Percentiles rank a stretch among this genome's conserved stretches.
These are phyloP conservation scores for Euproctis similis DNA, from an alignment of 2,888 invertebrate species.

Conservation along the genomic window DNA sequence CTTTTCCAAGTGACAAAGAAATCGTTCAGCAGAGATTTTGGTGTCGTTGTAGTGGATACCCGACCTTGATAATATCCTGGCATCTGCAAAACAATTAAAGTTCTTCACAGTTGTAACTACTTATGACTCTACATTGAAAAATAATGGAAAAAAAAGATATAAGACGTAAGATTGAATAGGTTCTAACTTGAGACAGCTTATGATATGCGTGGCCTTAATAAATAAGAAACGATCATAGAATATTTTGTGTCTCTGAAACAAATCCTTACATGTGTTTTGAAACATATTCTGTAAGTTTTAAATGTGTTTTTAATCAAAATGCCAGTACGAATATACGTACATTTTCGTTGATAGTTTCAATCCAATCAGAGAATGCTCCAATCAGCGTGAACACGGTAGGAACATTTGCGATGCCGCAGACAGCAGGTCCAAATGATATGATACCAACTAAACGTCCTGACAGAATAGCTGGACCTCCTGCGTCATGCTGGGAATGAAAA, in stretches of 20 bases:
- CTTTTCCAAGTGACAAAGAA: constrained; percentile 20
- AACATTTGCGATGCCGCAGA: constrained; percentile 54
- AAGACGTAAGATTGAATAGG: too few species aligned
- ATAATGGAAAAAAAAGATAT: too few species aligned
- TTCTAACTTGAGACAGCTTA: too few species aligned
- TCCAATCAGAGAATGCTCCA: constrained; percentile 59
- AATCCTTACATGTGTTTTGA: not conserved
- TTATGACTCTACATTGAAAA: too few species aligned
- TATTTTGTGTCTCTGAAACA: not conserved
- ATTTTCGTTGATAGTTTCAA: constrained; percentile 50
- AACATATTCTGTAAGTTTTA: too few species aligned
- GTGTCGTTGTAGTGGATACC: constrained; percentile 32
- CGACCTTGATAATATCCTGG: constrained; percentile 38
- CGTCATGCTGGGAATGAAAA: constrained; percentile 59
- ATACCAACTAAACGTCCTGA: constrained; percentile 52
- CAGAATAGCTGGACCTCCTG: constrained; percentile 57
- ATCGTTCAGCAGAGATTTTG: constrained; percentile 9
- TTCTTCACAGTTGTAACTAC: too few species aligned
- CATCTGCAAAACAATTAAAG: constrained; percentile 48
- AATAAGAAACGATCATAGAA: not conserved
- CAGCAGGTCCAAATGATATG: constrained; percentile 56
- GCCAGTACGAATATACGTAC: too few species aligned
- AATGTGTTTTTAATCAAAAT: too few species aligned
- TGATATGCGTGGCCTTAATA: not conserved
- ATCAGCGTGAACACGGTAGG: constrained; percentile 63